Conservation (phyloP, 92 coral and sea anemone species). For the Scolanthus callimorphus region DNA sequence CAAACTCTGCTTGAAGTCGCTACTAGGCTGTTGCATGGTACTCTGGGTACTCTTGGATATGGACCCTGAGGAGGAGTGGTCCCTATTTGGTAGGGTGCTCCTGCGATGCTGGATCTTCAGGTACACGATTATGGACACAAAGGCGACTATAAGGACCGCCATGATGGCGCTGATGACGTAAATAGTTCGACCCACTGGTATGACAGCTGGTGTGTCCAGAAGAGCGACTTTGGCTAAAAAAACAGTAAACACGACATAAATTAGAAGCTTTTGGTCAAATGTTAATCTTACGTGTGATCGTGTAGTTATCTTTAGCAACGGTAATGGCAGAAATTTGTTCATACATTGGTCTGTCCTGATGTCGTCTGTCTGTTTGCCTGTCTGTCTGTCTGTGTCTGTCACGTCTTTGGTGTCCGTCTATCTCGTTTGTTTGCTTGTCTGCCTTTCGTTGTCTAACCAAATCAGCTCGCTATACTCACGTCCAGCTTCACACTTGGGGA, state of each 20-base stretch:
- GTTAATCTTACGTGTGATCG: too few species aligned
- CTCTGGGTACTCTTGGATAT: slow-evolving; percentile 95
- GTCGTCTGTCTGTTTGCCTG: too few species aligned
- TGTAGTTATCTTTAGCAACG: too few species aligned
- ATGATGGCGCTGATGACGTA: slow-evolving; percentile 90
- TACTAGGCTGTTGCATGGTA: slow-evolving; percentile 73
- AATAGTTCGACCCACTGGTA: slow-evolving; percentile 68
- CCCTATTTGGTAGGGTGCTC: slow-evolving; percentile 57
- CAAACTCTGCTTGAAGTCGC: slow-evolving; percentile 79
- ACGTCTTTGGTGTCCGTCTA: too few species aligned
- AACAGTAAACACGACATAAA: slow-evolving; percentile 3
- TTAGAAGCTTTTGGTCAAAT: too few species aligned
- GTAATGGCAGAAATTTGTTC: too few species aligned
- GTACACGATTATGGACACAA: slow-evolving; percentile 86
- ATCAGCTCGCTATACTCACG: slow-evolving; percentile 33
- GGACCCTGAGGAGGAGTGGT: slow-evolving; percentile 82
- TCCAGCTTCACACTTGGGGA: slow-evolving; percentile 53
- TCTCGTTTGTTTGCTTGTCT: too few species aligned
- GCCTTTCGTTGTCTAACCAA: too few species aligned
- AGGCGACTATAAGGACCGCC: slow-evolving; percentile 88
- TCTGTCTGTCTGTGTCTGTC: too few species aligned
- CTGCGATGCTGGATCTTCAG: slow-evolving; percentile 90
- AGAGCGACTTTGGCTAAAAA: slow-evolving; percentile 24
- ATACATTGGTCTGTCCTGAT: too few species aligned
- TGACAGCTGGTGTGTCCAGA: slow-evolving; percentile 2